phyloP scores from a whole-genome alignment of 2,888 invertebrate species.

The Aleiodes leptofemur region DNA sequence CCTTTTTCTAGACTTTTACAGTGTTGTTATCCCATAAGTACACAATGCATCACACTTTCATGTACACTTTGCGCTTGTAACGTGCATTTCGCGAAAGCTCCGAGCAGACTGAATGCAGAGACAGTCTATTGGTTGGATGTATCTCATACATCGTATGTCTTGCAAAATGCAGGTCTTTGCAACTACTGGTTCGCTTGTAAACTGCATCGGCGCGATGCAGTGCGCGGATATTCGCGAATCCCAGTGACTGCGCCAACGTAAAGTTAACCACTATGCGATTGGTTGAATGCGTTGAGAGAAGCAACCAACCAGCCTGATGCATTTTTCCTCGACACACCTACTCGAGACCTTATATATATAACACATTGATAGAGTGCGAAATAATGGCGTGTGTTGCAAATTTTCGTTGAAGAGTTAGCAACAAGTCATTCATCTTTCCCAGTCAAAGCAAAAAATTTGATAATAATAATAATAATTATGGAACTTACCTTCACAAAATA shows the following conservation, averaged over 20 bases:
- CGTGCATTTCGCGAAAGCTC: not conserved
- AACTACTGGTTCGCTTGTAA: not conserved
- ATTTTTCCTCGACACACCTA: conserved; percentile 36
- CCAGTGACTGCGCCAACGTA: not conserved
- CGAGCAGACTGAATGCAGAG: not conserved
- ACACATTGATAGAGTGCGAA: conserved; percentile 3
- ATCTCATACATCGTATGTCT: not conserved
- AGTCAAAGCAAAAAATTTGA: too few relatives aligned
- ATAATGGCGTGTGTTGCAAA: conserved; percentile 1
- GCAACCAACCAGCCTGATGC: conserved; percentile 29
- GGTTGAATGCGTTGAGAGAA: not conserved
- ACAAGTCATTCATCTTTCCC: too few relatives aligned
- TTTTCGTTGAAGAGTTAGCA: too few relatives aligned
- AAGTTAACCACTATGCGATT: conserved; percentile 11
- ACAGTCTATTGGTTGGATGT: not conserved
- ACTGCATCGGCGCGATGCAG: conserved; percentile 28
- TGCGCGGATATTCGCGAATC: not conserved
- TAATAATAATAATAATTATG: too few relatives aligned
- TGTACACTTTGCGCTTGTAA: not conserved
- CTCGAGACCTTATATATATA: conserved; percentile 7
- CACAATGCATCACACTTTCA: not conserved
- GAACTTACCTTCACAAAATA: conserved; percentile 92
- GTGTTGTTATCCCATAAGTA: too few relatives aligned
- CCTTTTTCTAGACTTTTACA: too few relatives aligned
- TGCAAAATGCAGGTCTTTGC: conserved; percentile 1